Evolutionary conservation across 92 coral and sea anemone species (phyloP), one percentile per base, ranked within the genome.

Genomic region (Parazoanthus swiftii): DNA sequence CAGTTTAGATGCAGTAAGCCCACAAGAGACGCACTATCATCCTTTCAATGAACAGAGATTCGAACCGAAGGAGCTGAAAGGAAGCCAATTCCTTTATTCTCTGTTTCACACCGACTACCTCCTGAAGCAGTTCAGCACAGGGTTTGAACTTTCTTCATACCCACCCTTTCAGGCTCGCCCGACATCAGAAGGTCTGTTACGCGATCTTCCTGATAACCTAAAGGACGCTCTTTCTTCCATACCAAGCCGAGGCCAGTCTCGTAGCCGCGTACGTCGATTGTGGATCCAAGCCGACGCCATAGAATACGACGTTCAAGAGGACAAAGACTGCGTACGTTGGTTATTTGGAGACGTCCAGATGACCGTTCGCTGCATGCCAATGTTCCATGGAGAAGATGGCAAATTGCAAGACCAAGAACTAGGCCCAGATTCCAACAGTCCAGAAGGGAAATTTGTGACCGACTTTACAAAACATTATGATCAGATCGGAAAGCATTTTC

Each of bases 31-130:
- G 15, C 90, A 37, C 9, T 88, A 68, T 48, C 86, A 88, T 77
- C 90, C 90, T 63, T 88, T 88, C 80, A 81, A 81, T 74, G 50
- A 88, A 56, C 85, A 79, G 72, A 88, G 67, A 6, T 88, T 50
- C 29, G 42, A 7, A 44, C 90, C 90, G 25, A 44, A 82, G 56
- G 81, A 82, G 54, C 81, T 89, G 81, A 73, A 89, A 25, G 91
- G 88, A 68, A 89, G 81, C 37, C 80, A 84, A 72, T 78, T 89
- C 33, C 54, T 89, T 13, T 72, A 56, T 46, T 80, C 91, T 43
- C 23, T 89, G 81, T 81, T 89, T 74, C 91, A 89, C 91, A 89
- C 91, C 48, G 91, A 89, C 86, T 89, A 89, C 80, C 81, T 89
- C 23, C 83, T 89, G 35, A 89, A 89, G 88, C 91, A 89, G 76